phyloP scores from a whole-genome alignment of 2,113 vertebrate species.

The Callionymus lyra region DNA sequence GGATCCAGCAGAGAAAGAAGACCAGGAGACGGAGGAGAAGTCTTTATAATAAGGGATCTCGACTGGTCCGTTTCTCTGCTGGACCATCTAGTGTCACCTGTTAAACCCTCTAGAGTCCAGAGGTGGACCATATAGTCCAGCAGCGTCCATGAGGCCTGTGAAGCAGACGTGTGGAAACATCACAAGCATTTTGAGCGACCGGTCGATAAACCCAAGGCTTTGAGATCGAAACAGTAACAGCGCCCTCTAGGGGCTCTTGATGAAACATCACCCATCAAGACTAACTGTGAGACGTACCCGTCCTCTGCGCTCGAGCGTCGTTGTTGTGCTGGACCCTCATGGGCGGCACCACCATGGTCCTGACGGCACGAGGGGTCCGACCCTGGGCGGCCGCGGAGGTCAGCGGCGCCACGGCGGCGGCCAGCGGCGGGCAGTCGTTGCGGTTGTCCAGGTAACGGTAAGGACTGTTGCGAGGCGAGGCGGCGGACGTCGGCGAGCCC shows the following conservation, averaged over 20 bases:
- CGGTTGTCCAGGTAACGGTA: slow-evolving; percentile 78
- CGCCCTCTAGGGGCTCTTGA: no score
- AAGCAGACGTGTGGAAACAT: slow-evolving; percentile 24
- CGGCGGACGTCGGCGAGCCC: slow-evolving; percentile 80
- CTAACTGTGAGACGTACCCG: slow-evolving; percentile 71
- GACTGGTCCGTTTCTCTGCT: slow-evolving; percentile 13
- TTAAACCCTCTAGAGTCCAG: slow-evolving; percentile 55
- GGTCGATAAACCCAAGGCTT: no score
- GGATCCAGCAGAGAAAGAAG: not conserved
- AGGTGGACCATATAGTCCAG: slow-evolving; percentile 53
- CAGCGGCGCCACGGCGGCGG: slow-evolving; percentile 32
- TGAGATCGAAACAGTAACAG: no score
- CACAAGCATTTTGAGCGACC: no score
- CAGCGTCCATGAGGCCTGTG: slow-evolving; percentile 56
- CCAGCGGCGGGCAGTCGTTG: slow-evolving; percentile 46
- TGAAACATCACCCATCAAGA: no score
- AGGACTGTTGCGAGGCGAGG: slow-evolving; percentile 70
- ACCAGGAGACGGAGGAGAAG: slow-evolving; percentile 15
- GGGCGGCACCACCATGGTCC: slow-evolving; percentile 85
- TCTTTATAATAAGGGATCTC: slow-evolving; percentile 10
- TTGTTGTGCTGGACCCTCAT: slow-evolving; percentile 77
- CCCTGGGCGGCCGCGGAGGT: slow-evolving; percentile 46
- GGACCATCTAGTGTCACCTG: slow-evolving; percentile 63
- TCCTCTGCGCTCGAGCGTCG: slow-evolving; percentile 60
- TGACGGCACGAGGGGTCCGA: slow-evolving; percentile 70